Percentiles rank a stretch among this genome's conserved stretches.
Evolutionary conservation across 1,140 invertebrate genomes (phyloP).

Genomic region (Drosophila kohkoa): DNA sequence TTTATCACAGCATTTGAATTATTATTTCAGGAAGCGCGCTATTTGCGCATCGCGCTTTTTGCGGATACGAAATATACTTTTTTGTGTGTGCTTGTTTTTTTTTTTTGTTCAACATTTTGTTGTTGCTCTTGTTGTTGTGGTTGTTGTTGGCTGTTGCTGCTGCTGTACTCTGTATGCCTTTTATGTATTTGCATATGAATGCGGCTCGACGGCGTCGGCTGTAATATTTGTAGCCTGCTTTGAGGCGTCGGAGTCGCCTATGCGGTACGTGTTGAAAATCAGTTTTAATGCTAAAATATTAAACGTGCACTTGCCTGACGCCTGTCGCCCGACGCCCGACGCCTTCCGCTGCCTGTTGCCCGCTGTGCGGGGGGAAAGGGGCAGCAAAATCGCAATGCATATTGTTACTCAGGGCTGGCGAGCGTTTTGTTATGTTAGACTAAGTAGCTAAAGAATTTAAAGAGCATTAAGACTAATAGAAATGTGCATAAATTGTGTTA

Average conservation of each 20-base stretch:
- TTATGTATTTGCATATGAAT: constrained; percentile 82
- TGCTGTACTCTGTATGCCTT: constrained; percentile 33
- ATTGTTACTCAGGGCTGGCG: constrained; percentile 50
- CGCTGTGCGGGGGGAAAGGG: not conserved
- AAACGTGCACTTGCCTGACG: constrained; percentile 53
- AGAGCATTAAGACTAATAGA: not conserved
- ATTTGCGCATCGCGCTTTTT: constrained; percentile 84
- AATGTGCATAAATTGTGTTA: not conserved
- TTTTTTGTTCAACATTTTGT: constrained; percentile 21
- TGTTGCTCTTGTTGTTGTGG: not conserved
- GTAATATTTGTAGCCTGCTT: constrained; percentile 59
- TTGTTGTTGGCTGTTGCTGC: not conserved
- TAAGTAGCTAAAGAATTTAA: not conserved
- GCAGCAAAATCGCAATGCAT: constrained; percentile 25
- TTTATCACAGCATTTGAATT: constrained; percentile 84
- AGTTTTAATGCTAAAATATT: constrained; percentile 81
- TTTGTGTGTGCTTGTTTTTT: constrained; percentile 40
- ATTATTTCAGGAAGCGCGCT: constrained; percentile 84
- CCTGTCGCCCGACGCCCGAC: not conserved
- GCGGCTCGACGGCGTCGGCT: constrained; percentile 60
- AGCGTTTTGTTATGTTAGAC: not conserved
- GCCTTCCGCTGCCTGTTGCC: constrained; percentile 1
- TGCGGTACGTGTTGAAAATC: constrained; percentile 73
- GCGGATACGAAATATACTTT: constrained; percentile 67
- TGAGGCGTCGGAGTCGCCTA: constrained; percentile 62